phyloP scores from a whole-genome alignment of 2,113 vertebrate genomes.

The Psilopsiagon aurifrons region DNA sequence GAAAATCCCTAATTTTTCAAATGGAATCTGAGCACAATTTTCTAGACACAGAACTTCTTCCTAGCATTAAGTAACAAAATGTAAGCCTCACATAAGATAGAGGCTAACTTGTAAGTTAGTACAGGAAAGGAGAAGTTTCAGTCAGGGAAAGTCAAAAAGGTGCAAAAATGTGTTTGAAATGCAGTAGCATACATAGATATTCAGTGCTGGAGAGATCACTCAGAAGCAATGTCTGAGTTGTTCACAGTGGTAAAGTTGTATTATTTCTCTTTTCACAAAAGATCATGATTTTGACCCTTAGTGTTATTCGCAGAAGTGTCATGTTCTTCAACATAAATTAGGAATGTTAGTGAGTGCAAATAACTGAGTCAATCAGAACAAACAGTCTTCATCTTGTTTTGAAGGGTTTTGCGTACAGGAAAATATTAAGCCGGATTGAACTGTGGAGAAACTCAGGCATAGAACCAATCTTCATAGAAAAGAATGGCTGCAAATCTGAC shows the following conservation, averaged over 20 bases:
- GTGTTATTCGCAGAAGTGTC: not conserved
- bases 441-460: fast-evolving
- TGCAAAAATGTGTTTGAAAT: not conserved
- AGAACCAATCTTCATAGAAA: not conserved
- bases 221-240: not conserved
- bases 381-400: not conserved
- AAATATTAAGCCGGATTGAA: not conserved
- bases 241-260: not conserved
- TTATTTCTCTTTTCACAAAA: not conserved
- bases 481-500: not conserved
- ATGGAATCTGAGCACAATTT: not conserved
- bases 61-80: not conserved
- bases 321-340: not conserved
- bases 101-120: not conserved
- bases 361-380: not conserved
- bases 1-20: not conserved
- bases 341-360: not conserved
- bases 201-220: not conserved
- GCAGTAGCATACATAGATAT: not conserved
- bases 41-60: not conserved
- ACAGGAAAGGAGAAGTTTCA: not conserved
- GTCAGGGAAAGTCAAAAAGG: not conserved
- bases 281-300: not conserved
- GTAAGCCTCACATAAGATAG: not conserved
- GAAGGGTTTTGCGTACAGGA: not conserved